A percentile compares a stretch with the other conserved stretches of the same genome.
Evolutionary conservation across 2,797 vertebrate species (phyloP).

Genomic region (Fistularia tabacaria): DNA sequence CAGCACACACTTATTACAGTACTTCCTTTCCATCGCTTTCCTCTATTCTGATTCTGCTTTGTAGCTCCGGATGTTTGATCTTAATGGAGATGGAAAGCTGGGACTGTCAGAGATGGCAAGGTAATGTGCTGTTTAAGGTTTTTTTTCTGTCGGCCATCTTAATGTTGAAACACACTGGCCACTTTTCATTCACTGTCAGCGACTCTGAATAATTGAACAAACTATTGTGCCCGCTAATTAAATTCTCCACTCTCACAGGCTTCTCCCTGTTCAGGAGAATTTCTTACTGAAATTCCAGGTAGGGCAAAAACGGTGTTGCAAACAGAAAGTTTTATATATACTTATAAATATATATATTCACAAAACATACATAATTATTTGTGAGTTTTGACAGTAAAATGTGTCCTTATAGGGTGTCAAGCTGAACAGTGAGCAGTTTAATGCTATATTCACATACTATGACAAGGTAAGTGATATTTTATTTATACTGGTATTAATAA

Average conservation of each 20-base stretch:
- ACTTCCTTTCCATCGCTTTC: conserved; percentile 61
- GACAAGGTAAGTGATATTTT: conserved; percentile 81
- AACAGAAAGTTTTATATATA: neutral
- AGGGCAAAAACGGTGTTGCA: conserved; percentile 3
- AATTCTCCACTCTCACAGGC: conserved; percentile 50
- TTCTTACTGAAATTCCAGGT: conserved; percentile 81
- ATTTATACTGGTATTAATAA: too few relatives aligned
- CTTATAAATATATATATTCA: too few relatives aligned
- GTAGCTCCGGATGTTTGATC: conserved; percentile 91
- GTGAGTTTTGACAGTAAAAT: neutral
- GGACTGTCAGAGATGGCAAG: conserved; percentile 97
- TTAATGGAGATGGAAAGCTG: conserved; percentile 94
- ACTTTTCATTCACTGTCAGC: conserved; percentile 13
- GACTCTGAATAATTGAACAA: conserved; percentile 39
- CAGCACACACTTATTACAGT: conserved; percentile 15
- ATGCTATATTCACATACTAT: conserved; percentile 88
- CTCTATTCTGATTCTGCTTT: conserved; percentile 68
- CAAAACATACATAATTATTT: too few relatives aligned
- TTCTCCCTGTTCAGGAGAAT: conserved; percentile 91
- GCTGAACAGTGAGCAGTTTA: conserved; percentile 85
- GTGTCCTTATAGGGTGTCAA: conserved; percentile 82
- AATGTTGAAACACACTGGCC: conserved; percentile 25
- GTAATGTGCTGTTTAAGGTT: conserved; percentile 60
- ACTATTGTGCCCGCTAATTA: conserved; percentile 39
- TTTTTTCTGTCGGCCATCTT: conserved; percentile 18